A percentile compares a stretch with the other conserved stretches of the same genome.
These are phyloP conservation scores for Xiphias gladius DNA, from an alignment of 2,113 vertebrate species.

Conservation along the genomic window DNA sequence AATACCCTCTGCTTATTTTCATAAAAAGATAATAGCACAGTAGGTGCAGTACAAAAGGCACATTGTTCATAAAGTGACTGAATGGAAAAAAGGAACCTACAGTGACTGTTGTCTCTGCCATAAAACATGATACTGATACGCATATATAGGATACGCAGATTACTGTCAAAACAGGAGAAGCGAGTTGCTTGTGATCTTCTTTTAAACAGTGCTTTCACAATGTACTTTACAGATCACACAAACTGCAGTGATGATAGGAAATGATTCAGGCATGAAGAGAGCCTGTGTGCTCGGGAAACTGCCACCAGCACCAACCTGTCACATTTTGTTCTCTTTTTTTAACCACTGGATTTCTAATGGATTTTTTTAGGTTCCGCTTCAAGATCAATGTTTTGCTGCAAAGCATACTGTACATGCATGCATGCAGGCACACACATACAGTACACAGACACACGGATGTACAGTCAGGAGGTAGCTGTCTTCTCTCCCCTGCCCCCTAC, in stretches of 20 bases:
- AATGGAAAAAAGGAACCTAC: slow-evolving; percentile 67
- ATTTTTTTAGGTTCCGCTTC: slow-evolving; percentile 75
- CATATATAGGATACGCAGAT: slow-evolving; percentile 61
- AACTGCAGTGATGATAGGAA: slow-evolving; percentile 60
- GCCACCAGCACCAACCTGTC: slow-evolving; percentile 69
- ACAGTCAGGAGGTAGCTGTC: slow-evolving; percentile 47
- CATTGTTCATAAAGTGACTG: slow-evolving; percentile 71
- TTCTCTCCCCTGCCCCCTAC: slow-evolving; percentile 22
- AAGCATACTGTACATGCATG: slow-evolving; percentile 35
- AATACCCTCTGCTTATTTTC: slow-evolving; percentile 73
- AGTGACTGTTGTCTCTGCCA: slow-evolving; percentile 52
- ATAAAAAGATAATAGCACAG: slow-evolving; percentile 74
- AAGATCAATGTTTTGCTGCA: slow-evolving; percentile 74
- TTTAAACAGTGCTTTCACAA: slow-evolving; percentile 61
- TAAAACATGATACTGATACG: slow-evolving; percentile 69
- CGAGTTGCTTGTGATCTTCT: slow-evolving; percentile 49
- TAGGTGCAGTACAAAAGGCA: slow-evolving; percentile 66
- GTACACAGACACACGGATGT: slow-evolving; percentile 32
- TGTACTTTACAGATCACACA: slow-evolving; percentile 58
- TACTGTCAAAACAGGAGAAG: slow-evolving; percentile 67
- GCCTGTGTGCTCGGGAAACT: slow-evolving; percentile 43
- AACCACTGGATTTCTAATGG: slow-evolving; percentile 71
- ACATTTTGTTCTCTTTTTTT: slow-evolving; percentile 76
- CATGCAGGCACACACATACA: slow-evolving; percentile 23
- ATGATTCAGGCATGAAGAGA: slow-evolving; percentile 59